Evolutionary conservation across 2,888 invertebrate species (phyloP).

Genomic region (Lutraria lutraria): DNA sequence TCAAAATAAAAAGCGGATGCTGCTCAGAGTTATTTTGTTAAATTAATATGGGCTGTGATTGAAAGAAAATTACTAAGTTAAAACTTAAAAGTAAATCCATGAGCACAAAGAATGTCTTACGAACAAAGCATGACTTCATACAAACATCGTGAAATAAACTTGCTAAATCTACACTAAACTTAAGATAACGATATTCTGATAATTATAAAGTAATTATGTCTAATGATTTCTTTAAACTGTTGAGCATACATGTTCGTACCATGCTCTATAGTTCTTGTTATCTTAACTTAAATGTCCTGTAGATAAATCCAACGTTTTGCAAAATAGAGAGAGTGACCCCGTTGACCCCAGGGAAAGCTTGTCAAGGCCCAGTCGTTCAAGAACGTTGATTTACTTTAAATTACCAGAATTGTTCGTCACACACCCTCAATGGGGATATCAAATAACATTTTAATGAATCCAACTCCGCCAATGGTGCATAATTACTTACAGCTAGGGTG

Average conservation of each 20-base stretch:
- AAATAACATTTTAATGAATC: conserved; percentile 49
- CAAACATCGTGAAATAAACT: too few relatives aligned
- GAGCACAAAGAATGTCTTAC: too few relatives aligned
- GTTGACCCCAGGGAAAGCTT: conserved; percentile 1
- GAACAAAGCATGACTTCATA: too few relatives aligned
- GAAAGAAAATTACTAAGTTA: too few relatives aligned
- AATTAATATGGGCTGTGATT: too few relatives aligned
- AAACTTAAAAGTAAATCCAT: too few relatives aligned
- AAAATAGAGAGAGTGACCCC: conserved; percentile 5
- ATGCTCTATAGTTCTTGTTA: neutral
- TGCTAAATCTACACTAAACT: too few relatives aligned
- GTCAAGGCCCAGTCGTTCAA: conserved; percentile 19
- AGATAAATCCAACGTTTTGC: neutral
- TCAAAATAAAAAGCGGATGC: too few relatives aligned
- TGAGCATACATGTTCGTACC: neutral
- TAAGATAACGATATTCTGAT: neutral
- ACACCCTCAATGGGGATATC: conserved; percentile 40
- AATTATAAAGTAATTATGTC: neutral
- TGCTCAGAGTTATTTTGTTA: too few relatives aligned
- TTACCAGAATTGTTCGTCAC: conserved; percentile 33
- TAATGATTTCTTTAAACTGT: neutral
- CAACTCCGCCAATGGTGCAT: conserved; percentile 42
- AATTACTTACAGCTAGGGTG: conserved; percentile 44
- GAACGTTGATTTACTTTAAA: conserved; percentile 44
- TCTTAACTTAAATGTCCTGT: neutral